phyloP scores from a whole-genome alignment of 2,113 vertebrate genomes.

The Paratilapia polleni region DNA sequence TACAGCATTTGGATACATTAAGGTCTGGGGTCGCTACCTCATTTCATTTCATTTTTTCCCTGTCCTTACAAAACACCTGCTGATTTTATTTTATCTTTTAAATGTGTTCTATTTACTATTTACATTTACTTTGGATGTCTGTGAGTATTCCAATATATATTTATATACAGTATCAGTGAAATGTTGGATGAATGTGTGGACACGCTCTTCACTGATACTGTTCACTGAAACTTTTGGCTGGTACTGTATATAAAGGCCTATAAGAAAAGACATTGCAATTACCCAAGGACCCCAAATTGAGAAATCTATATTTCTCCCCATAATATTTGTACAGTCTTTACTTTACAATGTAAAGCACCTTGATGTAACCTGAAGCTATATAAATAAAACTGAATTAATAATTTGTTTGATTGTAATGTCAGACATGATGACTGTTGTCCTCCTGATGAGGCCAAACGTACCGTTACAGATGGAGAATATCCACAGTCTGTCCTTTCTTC shows the following conservation, averaged over 20 bases:
- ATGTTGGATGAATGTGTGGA: too few relatives aligned
- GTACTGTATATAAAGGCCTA: not conserved
- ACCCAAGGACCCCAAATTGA: not conserved
- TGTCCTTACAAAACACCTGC: not conserved
- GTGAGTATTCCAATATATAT: too few relatives aligned
- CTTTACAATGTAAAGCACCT: too few relatives aligned
- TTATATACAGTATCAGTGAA: not conserved
- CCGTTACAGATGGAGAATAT: not conserved
- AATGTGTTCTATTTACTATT: not conserved
- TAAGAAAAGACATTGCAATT: not conserved
- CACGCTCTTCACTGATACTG: too few relatives aligned
- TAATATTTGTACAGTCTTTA: not conserved
- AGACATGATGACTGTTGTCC: too few relatives aligned
- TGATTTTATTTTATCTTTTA: not conserved
- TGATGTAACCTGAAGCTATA: not conserved
- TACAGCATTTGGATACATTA: not conserved
- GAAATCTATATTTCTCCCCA: not conserved
- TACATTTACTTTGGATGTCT: too few relatives aligned
- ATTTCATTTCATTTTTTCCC: not conserved
- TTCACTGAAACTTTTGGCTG: not conserved
- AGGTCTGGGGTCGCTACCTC: not conserved
- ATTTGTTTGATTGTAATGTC: too few relatives aligned
- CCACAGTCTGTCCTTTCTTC: not conserved
- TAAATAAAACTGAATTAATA: too few relatives aligned
- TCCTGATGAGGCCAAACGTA: too few relatives aligned